Evolutionary conservation across 2,113 vertebrate species (phyloP).

Genomic region (Laterallus jamaicensis): DNA sequence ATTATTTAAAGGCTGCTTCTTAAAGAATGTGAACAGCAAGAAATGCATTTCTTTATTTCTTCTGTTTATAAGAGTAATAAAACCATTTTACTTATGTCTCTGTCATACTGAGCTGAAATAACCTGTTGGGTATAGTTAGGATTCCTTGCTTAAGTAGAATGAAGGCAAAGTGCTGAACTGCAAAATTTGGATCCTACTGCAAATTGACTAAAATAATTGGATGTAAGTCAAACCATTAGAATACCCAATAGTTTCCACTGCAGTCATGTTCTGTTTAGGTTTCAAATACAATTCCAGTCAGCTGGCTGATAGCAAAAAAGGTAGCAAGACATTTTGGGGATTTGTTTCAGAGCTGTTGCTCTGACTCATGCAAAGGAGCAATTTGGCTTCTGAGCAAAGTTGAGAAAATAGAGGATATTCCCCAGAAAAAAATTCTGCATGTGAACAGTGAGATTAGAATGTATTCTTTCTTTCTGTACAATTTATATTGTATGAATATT

Average conservation of each 20-base stretch:
- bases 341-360: background rate
- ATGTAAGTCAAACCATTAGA: background rate
- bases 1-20: background rate
- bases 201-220: background rate
- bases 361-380: background rate
- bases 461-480: background rate
- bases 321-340: background rate
- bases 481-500: background rate
- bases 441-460: background rate
- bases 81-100: background rate
- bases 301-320: background rate
- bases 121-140: background rate
- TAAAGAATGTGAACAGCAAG: background rate
- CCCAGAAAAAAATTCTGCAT: background rate
- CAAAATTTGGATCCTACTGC: background rate
- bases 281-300: background rate
- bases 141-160: background rate
- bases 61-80: background rate
- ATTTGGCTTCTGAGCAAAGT: background rate
- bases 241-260: background rate
- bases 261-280: background rate
- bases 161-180: background rate
- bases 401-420: background rate
- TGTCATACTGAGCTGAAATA: background rate
- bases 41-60: background rate